phyloP scores from a whole-genome alignment of 1,140 invertebrate species.

The Caerostris darwini region DNA sequence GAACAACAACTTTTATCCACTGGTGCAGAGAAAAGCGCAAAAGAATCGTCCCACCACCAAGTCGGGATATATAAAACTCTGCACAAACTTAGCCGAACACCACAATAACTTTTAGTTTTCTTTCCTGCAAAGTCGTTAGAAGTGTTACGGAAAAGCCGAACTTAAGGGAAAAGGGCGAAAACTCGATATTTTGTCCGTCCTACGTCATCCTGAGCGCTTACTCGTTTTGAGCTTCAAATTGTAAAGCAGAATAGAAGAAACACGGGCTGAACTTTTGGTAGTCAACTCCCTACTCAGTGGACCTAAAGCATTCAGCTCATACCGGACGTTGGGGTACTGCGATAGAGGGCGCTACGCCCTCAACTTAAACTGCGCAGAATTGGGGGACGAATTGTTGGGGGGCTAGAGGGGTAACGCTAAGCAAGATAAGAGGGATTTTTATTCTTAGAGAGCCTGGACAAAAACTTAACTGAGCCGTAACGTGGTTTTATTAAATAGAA shows the following conservation, averaged over 20 bases:
- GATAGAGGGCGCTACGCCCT: slow-evolving; percentile 67
- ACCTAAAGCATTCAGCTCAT: slow-evolving; percentile 43
- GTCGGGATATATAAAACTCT: slow-evolving; percentile 16
- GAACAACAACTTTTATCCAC: slow-evolving; percentile 61
- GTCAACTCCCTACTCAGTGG: slow-evolving; percentile 72
- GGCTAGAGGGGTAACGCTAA: slow-evolving; percentile 31
- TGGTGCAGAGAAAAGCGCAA: slow-evolving; percentile 40
- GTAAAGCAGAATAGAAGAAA: slow-evolving; percentile 44
- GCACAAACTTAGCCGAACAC: background rate
- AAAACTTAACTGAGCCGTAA: slow-evolving; percentile 76
- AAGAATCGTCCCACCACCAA: slow-evolving; percentile 58
- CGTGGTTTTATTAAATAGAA: slow-evolving; percentile 74
- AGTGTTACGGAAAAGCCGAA: slow-evolving; percentile 49
- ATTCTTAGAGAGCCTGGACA: slow-evolving; percentile 63
- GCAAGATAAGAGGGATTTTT: slow-evolving; percentile 75
- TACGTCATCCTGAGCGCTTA: slow-evolving; percentile 64
- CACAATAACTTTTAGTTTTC: background rate
- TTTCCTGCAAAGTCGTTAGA: slow-evolving; percentile 3
- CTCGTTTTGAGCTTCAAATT: slow-evolving; percentile 36
- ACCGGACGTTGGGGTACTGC: slow-evolving; percentile 62
- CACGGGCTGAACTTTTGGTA: slow-evolving; percentile 71
- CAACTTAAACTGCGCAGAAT: slow-evolving; percentile 76
- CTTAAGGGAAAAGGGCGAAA: slow-evolving; percentile 62
- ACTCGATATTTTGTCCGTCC: slow-evolving; percentile 20
- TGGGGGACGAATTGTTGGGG: slow-evolving; percentile 60